A percentile compares a stretch with the other conserved stretches of the same genome.
Evolutionary conservation across 2,888 invertebrate species (phyloP).

Genomic region (Syrphus vitripennis): DNA sequence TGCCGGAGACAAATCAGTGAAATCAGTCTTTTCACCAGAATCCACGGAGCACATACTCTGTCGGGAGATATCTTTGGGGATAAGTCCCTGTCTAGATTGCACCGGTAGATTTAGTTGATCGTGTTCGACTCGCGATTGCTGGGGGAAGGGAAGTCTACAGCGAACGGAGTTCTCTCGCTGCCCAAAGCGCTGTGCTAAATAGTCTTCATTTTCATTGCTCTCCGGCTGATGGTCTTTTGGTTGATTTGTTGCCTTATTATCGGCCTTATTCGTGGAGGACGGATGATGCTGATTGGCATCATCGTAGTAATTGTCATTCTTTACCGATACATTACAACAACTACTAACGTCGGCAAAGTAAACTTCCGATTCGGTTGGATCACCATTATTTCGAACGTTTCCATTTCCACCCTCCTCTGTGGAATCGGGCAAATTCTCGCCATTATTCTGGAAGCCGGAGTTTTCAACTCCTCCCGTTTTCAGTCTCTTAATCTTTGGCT

Average conservation of each 20-base stretch:
- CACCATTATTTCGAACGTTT: constrained; percentile 77
- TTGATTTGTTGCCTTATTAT: constrained; percentile 71
- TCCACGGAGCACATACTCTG: constrained; percentile 81
- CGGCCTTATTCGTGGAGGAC: constrained; percentile 68
- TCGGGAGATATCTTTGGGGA: constrained; percentile 78
- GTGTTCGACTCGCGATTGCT: constrained; percentile 70
- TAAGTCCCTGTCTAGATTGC: constrained; percentile 73
- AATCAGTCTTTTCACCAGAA: constrained; percentile 81
- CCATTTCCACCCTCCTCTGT: constrained; percentile 68
- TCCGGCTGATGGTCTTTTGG: constrained; percentile 61
- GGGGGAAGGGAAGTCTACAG: constrained; percentile 83
- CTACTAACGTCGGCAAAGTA: constrained; percentile 94
- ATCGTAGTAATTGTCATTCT: constrained; percentile 81
- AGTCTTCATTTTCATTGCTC: constrained; percentile 82
- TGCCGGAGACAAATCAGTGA: constrained; percentile 80
- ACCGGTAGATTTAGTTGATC: constrained; percentile 72
- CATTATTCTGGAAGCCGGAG: constrained; percentile 88
- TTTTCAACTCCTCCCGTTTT: constrained; percentile 88
- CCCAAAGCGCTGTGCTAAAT: constrained; percentile 83
- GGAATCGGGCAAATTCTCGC: constrained; percentile 76
- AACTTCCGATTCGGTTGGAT: constrained; percentile 90
- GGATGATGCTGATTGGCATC: constrained; percentile 75
- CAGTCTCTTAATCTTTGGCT: constrained; percentile 72
- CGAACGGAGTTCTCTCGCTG: constrained; percentile 84
- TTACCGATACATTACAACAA: constrained; percentile 89